Percentiles rank a stretch among this genome's conserved stretches.
Conservation (phyloP, 1,140 invertebrate genomes). For the Lycorma delicatula region DNA sequence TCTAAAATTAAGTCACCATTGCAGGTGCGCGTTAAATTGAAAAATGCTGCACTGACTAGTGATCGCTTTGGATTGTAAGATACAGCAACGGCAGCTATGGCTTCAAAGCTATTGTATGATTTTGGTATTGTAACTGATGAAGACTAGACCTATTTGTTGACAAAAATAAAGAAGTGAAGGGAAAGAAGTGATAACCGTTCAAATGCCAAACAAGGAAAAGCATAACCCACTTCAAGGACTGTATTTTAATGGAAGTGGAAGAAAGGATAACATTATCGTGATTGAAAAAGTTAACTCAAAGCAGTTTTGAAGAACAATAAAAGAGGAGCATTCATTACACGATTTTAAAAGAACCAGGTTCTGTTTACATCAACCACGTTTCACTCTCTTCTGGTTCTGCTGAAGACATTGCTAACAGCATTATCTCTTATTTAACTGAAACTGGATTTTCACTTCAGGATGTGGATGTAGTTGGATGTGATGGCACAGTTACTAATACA, state of each 20-base stretch:
- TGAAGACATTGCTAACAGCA: slow-evolving; percentile 21
- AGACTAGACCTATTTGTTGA: slow-evolving; percentile 26
- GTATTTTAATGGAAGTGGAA: slow-evolving; percentile 29
- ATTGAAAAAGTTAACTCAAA: slow-evolving; percentile 27
- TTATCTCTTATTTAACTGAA: slow-evolving; percentile 18
- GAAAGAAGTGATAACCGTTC: slow-evolving; percentile 18
- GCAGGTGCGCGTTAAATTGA: slow-evolving; percentile 20
- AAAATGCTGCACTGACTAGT: slow-evolving; percentile 16
- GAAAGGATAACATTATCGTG: slow-evolving; percentile 28
- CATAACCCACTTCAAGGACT: neutral
- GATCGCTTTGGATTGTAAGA: slow-evolving; percentile 18
- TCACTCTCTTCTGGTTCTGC: slow-evolving; percentile 24
- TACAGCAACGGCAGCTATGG: slow-evolving; percentile 19
- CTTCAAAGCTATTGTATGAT: slow-evolving; percentile 16
- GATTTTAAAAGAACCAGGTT: slow-evolving; percentile 28
- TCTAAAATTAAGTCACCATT: neutral
- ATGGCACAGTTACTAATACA: slow-evolving; percentile 15
- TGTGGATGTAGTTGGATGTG: slow-evolving; percentile 14
- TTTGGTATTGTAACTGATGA: slow-evolving; percentile 17
- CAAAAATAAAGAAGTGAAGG: slow-evolving; percentile 29
- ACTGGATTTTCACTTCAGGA: neutral
- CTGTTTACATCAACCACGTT: slow-evolving; percentile 27
- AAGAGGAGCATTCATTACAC: slow-evolving; percentile 30
- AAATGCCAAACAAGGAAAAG: neutral
- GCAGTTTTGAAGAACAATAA: slow-evolving; percentile 19